These are phyloP conservation scores for Pseudanteris insignis DNA, from an alignment of 2,888 invertebrate species.

Conservation along the genomic window DNA sequence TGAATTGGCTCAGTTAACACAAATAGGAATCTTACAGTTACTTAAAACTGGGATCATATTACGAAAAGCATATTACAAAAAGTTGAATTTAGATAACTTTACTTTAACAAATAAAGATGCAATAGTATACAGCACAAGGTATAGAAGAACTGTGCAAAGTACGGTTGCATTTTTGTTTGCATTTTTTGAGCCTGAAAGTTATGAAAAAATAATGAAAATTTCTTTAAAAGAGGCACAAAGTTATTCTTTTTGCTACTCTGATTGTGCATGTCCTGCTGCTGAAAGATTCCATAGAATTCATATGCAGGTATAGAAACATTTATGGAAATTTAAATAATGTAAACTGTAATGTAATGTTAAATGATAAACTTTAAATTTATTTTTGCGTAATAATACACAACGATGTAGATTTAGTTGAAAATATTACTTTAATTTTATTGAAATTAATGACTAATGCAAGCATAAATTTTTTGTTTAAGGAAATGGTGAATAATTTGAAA, in stretches of 20 bases:
- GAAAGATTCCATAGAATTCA: slow-evolving; percentile 69
- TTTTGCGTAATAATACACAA: neutral
- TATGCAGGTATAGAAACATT: slow-evolving; percentile 50
- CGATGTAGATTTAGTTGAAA: too few species aligned
- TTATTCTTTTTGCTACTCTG: slow-evolving; percentile 84
- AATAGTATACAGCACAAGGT: slow-evolving; percentile 82
- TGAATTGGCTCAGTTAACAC: slow-evolving; percentile 86
- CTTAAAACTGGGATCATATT: slow-evolving; percentile 79
- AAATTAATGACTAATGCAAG: too few species aligned
- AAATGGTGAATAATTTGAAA: slow-evolving; percentile 74
- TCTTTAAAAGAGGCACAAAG: slow-evolving; percentile 80
- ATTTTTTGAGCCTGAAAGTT: slow-evolving; percentile 74
- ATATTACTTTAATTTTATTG: neutral
- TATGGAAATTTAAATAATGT: too few species aligned
- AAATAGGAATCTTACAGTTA: slow-evolving; percentile 83
- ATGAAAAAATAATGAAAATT: slow-evolving; percentile 69
- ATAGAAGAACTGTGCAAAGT: slow-evolving; percentile 90
- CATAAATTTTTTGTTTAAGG: slow-evolving; percentile 60
- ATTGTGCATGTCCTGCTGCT: slow-evolving; percentile 82
- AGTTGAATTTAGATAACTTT: slow-evolving; percentile 65
- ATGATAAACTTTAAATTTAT: too few species aligned
- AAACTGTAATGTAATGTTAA: too few species aligned
- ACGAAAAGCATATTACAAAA: slow-evolving; percentile 70
- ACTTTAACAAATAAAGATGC: slow-evolving; percentile 70
- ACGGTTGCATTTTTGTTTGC: slow-evolving; percentile 81